Conservation (phyloP, 2,113 vertebrate genomes). For the Todiramphus saurophagus region DNA sequence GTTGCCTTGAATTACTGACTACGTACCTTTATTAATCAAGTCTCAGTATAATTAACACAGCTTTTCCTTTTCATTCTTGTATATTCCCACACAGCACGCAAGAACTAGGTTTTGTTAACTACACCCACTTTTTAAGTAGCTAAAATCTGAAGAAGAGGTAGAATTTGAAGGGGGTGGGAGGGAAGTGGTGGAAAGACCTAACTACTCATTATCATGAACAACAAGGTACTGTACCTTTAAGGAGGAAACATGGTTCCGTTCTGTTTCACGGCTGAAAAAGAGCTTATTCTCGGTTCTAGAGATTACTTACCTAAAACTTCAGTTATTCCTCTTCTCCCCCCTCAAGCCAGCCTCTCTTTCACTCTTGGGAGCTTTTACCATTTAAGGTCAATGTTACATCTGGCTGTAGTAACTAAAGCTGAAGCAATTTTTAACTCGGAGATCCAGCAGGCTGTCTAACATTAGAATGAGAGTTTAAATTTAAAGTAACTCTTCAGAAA, state of each 20-base stretch:
- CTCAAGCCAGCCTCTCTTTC: slow-evolving; percentile 89
- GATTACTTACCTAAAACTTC: slow-evolving; percentile 85
- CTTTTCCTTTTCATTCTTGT: neutral
- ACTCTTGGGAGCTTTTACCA: slow-evolving; percentile 99
- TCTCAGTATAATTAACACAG: neutral
- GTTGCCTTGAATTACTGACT: neutral
- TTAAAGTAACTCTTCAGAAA: slow-evolving; percentile 69
- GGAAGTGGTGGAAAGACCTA: neutral
- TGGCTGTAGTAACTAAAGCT: slow-evolving; percentile 82
- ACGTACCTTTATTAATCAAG: slow-evolving; percentile 5
- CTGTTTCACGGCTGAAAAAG: slow-evolving; percentile 67
- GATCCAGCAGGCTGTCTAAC: slow-evolving; percentile 61
- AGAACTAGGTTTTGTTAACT: neutral
- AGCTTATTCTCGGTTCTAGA: slow-evolving; percentile 80
- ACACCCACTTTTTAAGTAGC: slow-evolving; percentile 25
- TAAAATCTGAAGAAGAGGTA: neutral
- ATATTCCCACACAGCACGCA: neutral
- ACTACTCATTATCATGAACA: slow-evolving; percentile 1
- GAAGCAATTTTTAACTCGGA: slow-evolving; percentile 70
- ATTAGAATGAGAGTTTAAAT: slow-evolving; percentile 68
- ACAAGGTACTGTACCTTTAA: slow-evolving; percentile 85
- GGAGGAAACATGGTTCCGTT: slow-evolving; percentile 58
- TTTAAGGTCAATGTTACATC: slow-evolving; percentile 99
- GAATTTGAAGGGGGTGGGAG: neutral
- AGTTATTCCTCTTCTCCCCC: slow-evolving; percentile 82